Evolutionary conservation across 2,113 vertebrate species (phyloP).

Genomic region (Cavia porcellus): DNA sequence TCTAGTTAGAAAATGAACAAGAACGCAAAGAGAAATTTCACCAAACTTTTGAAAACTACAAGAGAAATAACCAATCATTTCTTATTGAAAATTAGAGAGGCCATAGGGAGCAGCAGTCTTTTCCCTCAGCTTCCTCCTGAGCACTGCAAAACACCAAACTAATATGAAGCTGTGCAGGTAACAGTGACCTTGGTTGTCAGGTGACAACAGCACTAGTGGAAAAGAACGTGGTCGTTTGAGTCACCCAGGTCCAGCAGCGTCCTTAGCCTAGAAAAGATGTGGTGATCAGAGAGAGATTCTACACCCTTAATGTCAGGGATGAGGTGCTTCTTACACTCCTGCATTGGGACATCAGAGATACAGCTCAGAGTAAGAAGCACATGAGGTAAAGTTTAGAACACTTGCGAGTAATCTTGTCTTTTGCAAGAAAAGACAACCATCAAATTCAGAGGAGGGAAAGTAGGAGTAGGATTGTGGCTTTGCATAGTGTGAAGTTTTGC

Average conservation of each 20-base stretch:
- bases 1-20: not conserved
- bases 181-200: not conserved
- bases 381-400: not conserved
- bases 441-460: not conserved
- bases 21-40: not conserved
- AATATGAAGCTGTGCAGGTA: not conserved
- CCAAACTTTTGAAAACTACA: not conserved
- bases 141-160: not conserved
- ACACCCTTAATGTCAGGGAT: not conserved
- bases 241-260: not conserved
- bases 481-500: not conserved
- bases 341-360: fast-evolving
- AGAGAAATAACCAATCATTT: not conserved
- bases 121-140: not conserved
- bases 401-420: not conserved
- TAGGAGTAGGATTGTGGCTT: not conserved
- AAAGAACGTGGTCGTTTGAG: too few species aligned
- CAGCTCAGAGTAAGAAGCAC: not conserved
- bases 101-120: not conserved
- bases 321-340: not conserved
- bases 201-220: not conserved
- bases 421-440: not conserved
- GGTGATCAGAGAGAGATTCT: not conserved
- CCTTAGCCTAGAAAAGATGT: not conserved
- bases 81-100: not conserved